phyloP scores from a whole-genome alignment of 2,797 vertebrate genomes.

The Melanotaenia trifasciata region DNA sequence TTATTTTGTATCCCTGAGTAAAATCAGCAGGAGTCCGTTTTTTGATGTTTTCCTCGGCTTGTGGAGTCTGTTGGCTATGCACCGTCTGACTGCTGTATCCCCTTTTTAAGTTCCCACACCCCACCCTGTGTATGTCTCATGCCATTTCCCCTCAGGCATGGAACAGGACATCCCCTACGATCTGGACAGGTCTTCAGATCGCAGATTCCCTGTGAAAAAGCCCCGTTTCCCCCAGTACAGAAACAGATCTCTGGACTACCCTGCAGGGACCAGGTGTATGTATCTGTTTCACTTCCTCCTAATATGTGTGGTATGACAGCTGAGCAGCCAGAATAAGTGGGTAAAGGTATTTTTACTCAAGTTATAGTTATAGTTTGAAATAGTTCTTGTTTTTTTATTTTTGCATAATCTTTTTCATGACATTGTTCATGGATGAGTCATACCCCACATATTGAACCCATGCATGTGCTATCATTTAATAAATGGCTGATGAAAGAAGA shows the following conservation, averaged over 20 bases:
- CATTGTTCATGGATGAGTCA: slow-evolving; percentile 41
- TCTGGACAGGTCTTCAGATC: slow-evolving; percentile 81
- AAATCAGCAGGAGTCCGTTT: slow-evolving; percentile 35
- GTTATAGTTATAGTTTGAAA: neutral
- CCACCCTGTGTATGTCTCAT: slow-evolving; percentile 46
- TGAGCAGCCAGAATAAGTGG: neutral
- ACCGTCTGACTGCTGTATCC: slow-evolving; percentile 19
- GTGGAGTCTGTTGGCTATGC: slow-evolving; percentile 24
- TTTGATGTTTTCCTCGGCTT: slow-evolving; percentile 45
- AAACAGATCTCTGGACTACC: slow-evolving; percentile 84
- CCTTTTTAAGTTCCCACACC: slow-evolving; percentile 33
- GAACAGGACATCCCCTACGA: slow-evolving; percentile 76
- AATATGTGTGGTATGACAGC: slow-evolving; percentile 44
- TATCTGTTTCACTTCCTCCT: slow-evolving; percentile 57
- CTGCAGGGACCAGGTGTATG: slow-evolving; percentile 76
- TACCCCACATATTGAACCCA: slow-evolving; percentile 48
- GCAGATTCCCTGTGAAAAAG: slow-evolving; percentile 81
- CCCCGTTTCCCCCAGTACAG: slow-evolving; percentile 80
- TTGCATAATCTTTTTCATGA: neutral
- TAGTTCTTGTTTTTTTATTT: neutral
- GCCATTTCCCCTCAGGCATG: slow-evolving; percentile 78
- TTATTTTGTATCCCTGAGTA: slow-evolving; percentile 39
- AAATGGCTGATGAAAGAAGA: slow-evolving; percentile 20
- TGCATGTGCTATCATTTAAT: slow-evolving; percentile 28
- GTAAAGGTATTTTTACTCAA: neutral